Evolutionary conservation across 1,140 invertebrate species (phyloP), one percentile per base, ranked within the genome.

Genomic region (Leptinotarsa texana): DNA sequence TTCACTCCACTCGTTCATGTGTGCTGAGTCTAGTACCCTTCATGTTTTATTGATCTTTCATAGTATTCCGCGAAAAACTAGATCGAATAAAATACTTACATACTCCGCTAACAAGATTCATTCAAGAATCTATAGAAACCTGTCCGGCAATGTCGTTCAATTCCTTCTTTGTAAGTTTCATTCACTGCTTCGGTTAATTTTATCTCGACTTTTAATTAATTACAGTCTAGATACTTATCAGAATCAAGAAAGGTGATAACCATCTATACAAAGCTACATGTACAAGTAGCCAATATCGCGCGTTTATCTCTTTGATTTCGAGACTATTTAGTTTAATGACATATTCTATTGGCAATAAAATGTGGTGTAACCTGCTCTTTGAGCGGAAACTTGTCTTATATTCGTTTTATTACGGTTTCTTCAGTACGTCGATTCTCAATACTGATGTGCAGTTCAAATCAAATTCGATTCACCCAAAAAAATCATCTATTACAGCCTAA

Each of bases 201-300:
- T 57, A 70, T 70, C 47, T 70, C 22, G 49, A 70, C 21, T 57
- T 70, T 70, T 70, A 70, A 70, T 70, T 70, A 70, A 47, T 70
- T 70, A n/a, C 51, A 57, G 51, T 57, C n/a, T 15, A 57, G 69
- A 70, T 70, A 70, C 69, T 70, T 70, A 70, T 70, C 69, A 42
- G 24, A 15, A 48, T 70, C 47, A 4, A 57, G 51, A 57, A 57
- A 57, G 24, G 24, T 49, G 69, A 70, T 70, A 70, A 70, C 48
- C 21, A 70, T 70, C 69, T 70, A 57, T 57, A 22, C 27, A 24
- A 67, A 67, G 69, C 13, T 42, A 49, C 69, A 70, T 70, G 69
- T 51, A 18, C 42, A 48, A 49, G 69, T 49, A 57, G 51, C 69
- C 49, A 47, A 13, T 51, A 70, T 70, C 47, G 17, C 69, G 5